These are phyloP conservation scores for Megaceryle alcyon DNA, from an alignment of 2,797 vertebrate genomes.

Conservation along the genomic window DNA sequence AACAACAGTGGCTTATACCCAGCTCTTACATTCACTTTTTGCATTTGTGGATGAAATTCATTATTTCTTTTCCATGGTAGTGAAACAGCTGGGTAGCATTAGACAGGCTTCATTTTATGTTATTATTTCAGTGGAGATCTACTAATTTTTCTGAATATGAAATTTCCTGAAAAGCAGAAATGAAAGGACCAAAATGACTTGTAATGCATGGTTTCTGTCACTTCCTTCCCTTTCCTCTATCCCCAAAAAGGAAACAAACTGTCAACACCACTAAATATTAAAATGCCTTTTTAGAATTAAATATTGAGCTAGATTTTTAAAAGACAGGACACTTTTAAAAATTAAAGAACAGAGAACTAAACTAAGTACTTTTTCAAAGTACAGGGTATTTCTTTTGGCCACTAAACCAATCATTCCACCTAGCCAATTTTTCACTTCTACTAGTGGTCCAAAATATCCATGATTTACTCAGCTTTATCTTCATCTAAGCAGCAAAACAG, in stretches of 20 bases:
- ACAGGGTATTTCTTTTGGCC: background rate
- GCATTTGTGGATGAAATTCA: constrained; percentile 3
- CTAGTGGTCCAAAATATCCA: background rate
- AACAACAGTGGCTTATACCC: background rate
- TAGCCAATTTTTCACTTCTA: background rate
- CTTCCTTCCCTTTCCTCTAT: background rate
- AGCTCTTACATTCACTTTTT: background rate
- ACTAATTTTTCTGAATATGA: constrained; percentile 5
- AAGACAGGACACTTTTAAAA: constrained; percentile 34
- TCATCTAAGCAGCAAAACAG: background rate
- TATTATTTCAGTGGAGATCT: constrained; percentile 10
- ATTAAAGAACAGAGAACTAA: constrained; percentile 4
- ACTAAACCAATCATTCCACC: background rate
- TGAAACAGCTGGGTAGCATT: background rate
- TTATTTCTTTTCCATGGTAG: background rate
- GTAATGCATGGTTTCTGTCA: constrained; percentile 8
- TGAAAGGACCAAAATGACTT: background rate
- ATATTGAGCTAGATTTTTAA: constrained; percentile 29
- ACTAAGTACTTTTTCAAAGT: background rate
- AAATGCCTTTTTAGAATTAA: constrained; percentile 51
- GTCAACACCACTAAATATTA: constrained; percentile 55
- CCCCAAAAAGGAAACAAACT: constrained; percentile 28
- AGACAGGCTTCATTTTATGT: constrained; percentile 2
- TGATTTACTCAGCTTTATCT: background rate
- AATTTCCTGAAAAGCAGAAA: constrained; percentile 6